A percentile compares a stretch with the other conserved stretches of the same genome.
Conservation (phyloP, 2,113 vertebrate species). For the Tricholaema leucomelas region DNA sequence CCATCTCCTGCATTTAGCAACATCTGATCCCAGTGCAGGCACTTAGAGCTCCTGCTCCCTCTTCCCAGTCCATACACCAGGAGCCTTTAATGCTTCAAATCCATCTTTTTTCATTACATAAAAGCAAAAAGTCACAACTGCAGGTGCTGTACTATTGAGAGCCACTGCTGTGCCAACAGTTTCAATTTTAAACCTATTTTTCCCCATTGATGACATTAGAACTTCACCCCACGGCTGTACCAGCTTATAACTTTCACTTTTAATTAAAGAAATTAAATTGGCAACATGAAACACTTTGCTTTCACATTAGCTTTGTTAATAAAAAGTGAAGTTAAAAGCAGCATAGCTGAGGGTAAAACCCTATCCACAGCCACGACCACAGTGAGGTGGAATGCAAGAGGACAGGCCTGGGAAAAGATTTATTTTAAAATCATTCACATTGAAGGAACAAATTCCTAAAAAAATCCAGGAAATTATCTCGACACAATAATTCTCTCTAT, state of each 20-base stretch:
- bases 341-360: conserved; percentile 59
- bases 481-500: background rate
- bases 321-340: conserved; percentile 73
- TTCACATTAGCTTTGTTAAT: conserved; percentile 75
- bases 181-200: conserved; percentile 76
- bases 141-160: conserved; percentile 14
- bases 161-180: conserved; percentile 52
- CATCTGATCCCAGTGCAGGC: conserved; percentile 30
- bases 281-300: conserved; percentile 77
- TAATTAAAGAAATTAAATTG: conserved; percentile 82
- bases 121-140: conserved; percentile 51
- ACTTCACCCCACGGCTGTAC: conserved; percentile 75
- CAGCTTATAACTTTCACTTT: conserved; percentile 78
- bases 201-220: conserved; percentile 70
- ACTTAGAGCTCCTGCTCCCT: conserved; percentile 6
- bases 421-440: conserved; percentile 19
- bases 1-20: background rate
- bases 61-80: background rate
- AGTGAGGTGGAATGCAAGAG: background rate
- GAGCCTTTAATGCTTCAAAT: conserved; percentile 45
- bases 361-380: background rate
- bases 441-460: background rate
- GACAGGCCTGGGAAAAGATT: background rate
- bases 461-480: conserved; percentile 15
- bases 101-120: conserved; percentile 63